Conservation (phyloP, 2,797 vertebrate species). For the Danio kyathit region DNA sequence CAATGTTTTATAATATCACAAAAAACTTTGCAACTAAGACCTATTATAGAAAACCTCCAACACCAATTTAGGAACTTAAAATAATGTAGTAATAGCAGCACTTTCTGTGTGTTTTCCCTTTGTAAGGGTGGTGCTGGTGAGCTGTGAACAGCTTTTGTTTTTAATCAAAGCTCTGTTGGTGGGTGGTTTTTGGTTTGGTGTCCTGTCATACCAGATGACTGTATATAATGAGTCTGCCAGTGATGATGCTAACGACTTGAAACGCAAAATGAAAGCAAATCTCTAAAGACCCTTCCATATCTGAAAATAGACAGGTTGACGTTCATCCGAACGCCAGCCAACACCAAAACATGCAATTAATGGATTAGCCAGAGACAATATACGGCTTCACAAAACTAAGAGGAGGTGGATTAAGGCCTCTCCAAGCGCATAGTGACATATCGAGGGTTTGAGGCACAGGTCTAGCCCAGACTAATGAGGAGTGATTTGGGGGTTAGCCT, state of each 20-base stretch:
- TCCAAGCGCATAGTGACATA: conserved; percentile 67
- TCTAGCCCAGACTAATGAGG: conserved; percentile 77
- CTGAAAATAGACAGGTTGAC: conserved; percentile 58
- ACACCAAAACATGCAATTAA: conserved; percentile 73
- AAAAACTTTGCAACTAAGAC: too few relatives aligned
- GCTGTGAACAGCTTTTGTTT: background rate
- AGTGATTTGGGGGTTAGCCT: conserved; percentile 78
- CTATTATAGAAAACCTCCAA: too few relatives aligned
- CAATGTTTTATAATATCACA: too few relatives aligned
- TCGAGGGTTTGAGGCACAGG: conserved; percentile 66
- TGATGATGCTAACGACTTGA: conserved; percentile 22
- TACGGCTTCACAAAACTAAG: conserved; percentile 53
- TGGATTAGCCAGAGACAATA: conserved; percentile 66
- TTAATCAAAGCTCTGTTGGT: background rate
- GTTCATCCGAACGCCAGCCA: conserved; percentile 68
- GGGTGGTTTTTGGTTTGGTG: conserved; percentile 9
- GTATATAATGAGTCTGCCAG: conserved; percentile 1
- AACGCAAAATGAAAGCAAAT: conserved; percentile 39
- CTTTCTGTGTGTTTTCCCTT: too few relatives aligned
- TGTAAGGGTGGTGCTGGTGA: background rate
- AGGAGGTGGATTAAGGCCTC: conserved; percentile 51
- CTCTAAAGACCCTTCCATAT: conserved; percentile 59
- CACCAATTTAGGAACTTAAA: too few relatives aligned
- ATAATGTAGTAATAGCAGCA: too few relatives aligned
- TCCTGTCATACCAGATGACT: conserved; percentile 14